These are phyloP conservation scores for Paramormyrops hopkinsi DNA, from an alignment of 2,797 vertebrate genomes.

Conservation along the genomic window DNA sequence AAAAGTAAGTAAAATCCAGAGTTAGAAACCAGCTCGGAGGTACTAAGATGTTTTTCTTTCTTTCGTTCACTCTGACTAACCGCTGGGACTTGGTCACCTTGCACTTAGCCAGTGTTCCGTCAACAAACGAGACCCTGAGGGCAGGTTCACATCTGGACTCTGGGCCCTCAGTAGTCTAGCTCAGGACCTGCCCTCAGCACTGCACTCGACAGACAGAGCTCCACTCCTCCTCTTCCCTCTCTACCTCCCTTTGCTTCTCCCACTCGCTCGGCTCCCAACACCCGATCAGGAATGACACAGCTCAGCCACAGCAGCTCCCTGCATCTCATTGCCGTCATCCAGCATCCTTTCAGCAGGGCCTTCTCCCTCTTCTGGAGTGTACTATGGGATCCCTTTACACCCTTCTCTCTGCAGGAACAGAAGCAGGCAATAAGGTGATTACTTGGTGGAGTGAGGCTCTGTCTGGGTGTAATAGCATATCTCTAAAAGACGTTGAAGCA, in stretches of 20 bases:
- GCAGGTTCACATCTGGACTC: conserved; percentile 1
- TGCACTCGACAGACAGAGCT: conserved; percentile 21
- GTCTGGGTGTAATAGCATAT: neutral
- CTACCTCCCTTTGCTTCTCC: neutral
- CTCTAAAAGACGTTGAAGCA: neutral
- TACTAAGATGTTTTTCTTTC: conserved; percentile 21
- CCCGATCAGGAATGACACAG: neutral
- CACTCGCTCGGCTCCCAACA: conserved; percentile 1
- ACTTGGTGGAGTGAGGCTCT: conserved; percentile 23
- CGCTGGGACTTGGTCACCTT: neutral
- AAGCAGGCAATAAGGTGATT: neutral
- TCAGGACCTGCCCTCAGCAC: neutral
- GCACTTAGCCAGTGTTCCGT: neutral
- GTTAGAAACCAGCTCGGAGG: conserved; percentile 23
- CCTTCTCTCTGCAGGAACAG: neutral
- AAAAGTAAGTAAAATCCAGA: conserved; percentile 29
- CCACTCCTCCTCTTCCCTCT: conserved; percentile 18
- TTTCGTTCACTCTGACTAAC: conserved; percentile 5
- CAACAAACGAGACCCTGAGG: neutral
- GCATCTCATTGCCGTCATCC: conserved; percentile 17
- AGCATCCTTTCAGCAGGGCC: neutral
- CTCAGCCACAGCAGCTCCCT: neutral
- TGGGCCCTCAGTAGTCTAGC: neutral
- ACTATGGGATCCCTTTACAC: neutral
- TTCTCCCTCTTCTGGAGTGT: neutral